phyloP scores from a whole-genome alignment of 2,888 invertebrate species.

The Nemotelus pantherinus region DNA sequence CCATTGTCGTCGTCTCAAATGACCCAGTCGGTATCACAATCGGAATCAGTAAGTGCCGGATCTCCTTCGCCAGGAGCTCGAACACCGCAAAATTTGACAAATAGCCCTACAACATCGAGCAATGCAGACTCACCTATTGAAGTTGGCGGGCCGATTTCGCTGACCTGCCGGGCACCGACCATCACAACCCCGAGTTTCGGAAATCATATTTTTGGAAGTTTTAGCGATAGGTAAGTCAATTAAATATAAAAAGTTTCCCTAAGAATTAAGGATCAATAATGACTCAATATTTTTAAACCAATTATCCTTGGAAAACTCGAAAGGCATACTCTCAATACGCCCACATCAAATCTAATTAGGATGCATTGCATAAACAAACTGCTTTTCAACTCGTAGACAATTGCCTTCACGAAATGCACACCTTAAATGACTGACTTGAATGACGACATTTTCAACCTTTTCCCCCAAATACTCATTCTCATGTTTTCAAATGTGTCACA shows the following conservation, averaged over 20 bases:
- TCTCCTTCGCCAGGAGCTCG: constrained; percentile 63
- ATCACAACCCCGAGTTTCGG: constrained; percentile 70
- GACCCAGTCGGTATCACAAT: constrained; percentile 64
- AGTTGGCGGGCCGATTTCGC: constrained; percentile 64
- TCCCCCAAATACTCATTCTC: background rate
- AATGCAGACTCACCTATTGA: constrained; percentile 70
- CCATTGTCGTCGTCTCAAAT: constrained; percentile 63
- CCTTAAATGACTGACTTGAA: too few relatives aligned
- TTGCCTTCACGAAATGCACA: too few relatives aligned
- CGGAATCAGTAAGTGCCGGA: constrained; percentile 67
- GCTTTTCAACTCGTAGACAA: too few relatives aligned
- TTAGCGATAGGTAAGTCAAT: constrained; percentile 67
- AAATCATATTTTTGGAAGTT: constrained; percentile 74
- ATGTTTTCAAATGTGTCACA: constrained; percentile 33
- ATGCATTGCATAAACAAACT: too few relatives aligned
- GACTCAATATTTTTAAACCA: background rate
- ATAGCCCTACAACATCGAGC: constrained; percentile 70
- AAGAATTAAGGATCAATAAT: background rate
- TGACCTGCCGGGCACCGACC: constrained; percentile 60
- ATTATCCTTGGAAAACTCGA: too few relatives aligned
- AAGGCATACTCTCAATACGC: background rate
- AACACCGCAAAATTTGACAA: constrained; percentile 64
- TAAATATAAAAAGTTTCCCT: constrained; percentile 8
- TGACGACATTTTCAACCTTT: too few relatives aligned
- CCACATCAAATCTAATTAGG: background rate